Base-by-base conservation (phyloP, 2,113 vertebrate species). In the Ictalurus punctatus region DNA sequence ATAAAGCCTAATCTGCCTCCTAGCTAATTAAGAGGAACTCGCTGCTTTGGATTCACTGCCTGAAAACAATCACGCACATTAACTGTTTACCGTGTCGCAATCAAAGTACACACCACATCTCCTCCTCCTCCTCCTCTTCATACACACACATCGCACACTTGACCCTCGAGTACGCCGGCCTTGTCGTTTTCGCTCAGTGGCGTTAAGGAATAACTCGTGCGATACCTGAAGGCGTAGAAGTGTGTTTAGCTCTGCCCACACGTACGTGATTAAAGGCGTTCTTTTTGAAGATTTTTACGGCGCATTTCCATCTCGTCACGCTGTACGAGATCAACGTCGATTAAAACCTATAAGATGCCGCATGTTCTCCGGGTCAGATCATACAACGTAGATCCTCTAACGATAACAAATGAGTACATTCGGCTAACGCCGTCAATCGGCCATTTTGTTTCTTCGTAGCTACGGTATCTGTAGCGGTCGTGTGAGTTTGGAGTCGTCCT, bases 1-100 rank as follows among this genome's bases (percentile, higher is more conserved):
- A 95, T 94, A 94, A 95, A 93, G 90, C 89, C 92, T 95, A 95
- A 95, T 95, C 94, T 94, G 92, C 90, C 88, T 91, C 91, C 93
- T 34, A 90, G 86, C 94, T 95, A 95, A 96, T 95, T 95, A 95
- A 95, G 94, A 92, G 92, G 93, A 93, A 92, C 94, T 91, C 92
- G 78, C 91, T 90, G 89, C 82, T 90, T 92, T 88, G 89, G 84
- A 92, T 92, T 91, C 90, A 90, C 83, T 89, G 92, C 88, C 94
- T 94, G 92, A 88, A 92, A 94, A 93, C 92, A 94, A 94, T 94
- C 91, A 91, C 86, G 92, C 92, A 86, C 92, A 93, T 94, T 95
- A 93, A 94, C 92, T 94, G 92, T 95, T 95, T 94, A 95, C 93
- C 91, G 87, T 93, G 93, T 93, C 88, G 89, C 90, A 94, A 94